Evolutionary conservation across 1,140 invertebrate species (phyloP).

Genomic region (Lordiphosa collinella): DNA sequence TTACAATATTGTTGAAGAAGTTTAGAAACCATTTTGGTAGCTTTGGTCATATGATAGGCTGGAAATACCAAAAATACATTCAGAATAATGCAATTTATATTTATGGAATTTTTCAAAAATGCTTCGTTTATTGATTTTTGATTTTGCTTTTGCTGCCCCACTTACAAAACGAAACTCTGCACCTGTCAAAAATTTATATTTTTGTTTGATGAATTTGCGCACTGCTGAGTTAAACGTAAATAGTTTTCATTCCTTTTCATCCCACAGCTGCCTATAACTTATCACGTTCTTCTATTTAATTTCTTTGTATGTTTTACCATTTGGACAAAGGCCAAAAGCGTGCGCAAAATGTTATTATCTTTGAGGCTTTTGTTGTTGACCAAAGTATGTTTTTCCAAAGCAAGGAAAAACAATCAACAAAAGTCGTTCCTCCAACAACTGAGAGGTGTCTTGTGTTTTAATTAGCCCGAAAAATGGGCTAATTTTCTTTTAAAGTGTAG

Average conservation of each 20-base stretch:
- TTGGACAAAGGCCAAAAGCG: constrained; percentile 69
- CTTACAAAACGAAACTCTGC: constrained; percentile 29
- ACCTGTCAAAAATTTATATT: constrained; percentile 43
- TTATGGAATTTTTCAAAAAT: constrained; percentile 19
- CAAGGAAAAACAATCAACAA: constrained; percentile 23
- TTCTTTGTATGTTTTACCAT: constrained; percentile 12
- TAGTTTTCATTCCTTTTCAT: not conserved
- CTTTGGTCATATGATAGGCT: too few relatives aligned
- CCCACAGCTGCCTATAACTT: constrained; percentile 10
- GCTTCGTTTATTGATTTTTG: constrained; percentile 31
- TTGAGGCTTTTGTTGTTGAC: constrained; percentile 25
- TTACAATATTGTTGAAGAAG: constrained; percentile 64
- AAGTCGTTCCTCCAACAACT: constrained; percentile 23
- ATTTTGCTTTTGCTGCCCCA: constrained; percentile 21
- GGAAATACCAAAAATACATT: not conserved
- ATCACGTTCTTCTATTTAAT: constrained; percentile 35
- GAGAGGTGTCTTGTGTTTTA: constrained; percentile 34
- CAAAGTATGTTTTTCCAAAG: constrained; percentile 64
- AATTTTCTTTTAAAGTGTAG: not conserved
- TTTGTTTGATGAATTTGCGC: constrained; percentile 25
- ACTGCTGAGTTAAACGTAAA: too few relatives aligned
- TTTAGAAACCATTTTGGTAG: too few relatives aligned
- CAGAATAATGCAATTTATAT: not conserved
- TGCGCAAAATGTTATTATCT: constrained; percentile 72
- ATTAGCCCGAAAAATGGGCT: constrained; percentile 32